Conservation (phyloP, 2,888 invertebrate genomes). For the Nymphalis urticae region DNA sequence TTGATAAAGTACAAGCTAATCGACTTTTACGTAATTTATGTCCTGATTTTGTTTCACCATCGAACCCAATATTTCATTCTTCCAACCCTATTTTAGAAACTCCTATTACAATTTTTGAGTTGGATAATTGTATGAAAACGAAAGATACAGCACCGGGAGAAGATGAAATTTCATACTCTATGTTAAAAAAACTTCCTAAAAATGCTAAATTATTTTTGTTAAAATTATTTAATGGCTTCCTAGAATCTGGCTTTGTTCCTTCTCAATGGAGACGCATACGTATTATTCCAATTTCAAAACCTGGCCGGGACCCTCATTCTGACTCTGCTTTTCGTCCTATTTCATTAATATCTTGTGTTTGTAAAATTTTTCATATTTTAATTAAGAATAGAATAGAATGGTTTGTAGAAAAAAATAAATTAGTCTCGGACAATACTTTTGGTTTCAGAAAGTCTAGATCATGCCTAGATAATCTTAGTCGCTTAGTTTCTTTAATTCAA, state of each 20-base stretch:
- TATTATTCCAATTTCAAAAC: slow-evolving; percentile 28
- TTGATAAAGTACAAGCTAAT: too few relatives aligned
- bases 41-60: slow-evolving; percentile 31
- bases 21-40: slow-evolving; percentile 23
- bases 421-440: too few relatives aligned
- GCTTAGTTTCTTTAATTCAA: too few relatives aligned
- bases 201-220: slow-evolving; percentile 28
- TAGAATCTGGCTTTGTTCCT: slow-evolving; percentile 22
- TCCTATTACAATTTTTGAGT: slow-evolving; percentile 23
- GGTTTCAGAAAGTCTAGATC: too few relatives aligned
- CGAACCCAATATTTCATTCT: slow-evolving; percentile 20
- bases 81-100: slow-evolving; percentile 16
- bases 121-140: slow-evolving; percentile 30
- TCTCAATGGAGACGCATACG: slow-evolving; percentile 26
- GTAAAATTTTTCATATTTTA: too few relatives aligned
- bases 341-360: too few relatives aligned
- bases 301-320: slow-evolving; percentile 8
- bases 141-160: slow-evolving; percentile 33
- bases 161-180: too few relatives aligned
- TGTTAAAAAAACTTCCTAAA: slow-evolving; percentile 29
- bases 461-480: too few relatives aligned
- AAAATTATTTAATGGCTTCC: slow-evolving; percentile 26
- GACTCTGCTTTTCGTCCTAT: too few relatives aligned
- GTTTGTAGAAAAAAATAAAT: too few relatives aligned
- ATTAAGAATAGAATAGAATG: too few relatives aligned